A percentile compares a stretch with the other conserved stretches of the same genome.
These are phyloP conservation scores for Volucella zonaria DNA, from an alignment of 2,888 invertebrate species.

Conservation along the genomic window DNA sequence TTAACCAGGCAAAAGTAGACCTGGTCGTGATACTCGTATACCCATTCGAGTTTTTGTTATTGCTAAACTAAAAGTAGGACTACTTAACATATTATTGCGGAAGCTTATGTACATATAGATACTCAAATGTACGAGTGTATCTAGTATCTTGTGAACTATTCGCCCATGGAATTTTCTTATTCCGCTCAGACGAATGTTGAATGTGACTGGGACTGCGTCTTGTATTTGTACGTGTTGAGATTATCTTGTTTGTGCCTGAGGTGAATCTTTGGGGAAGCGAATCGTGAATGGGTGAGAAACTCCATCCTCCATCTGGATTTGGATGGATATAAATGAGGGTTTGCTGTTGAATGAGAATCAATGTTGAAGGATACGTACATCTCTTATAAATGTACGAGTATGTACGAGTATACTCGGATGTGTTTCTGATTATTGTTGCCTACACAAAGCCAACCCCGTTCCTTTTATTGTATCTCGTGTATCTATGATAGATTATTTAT, in stretches of 20 bases:
- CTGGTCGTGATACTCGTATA: too few relatives aligned
- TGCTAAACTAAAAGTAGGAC: constrained; percentile 2
- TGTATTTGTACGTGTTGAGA: constrained; percentile 48
- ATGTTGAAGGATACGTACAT: background rate
- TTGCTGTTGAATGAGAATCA: background rate
- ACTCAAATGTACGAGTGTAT: too few relatives aligned
- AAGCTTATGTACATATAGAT: too few relatives aligned
- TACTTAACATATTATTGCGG: constrained; percentile 29
- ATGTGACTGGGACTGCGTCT: constrained; percentile 48
- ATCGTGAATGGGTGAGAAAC: background rate
- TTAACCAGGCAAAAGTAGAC: too few relatives aligned
- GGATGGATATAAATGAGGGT: constrained; percentile 21
- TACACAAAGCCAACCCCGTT: background rate
- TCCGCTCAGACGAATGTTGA: constrained; percentile 34
- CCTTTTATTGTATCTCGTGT: background rate
- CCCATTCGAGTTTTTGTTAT: background rate
- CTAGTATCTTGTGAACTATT: too few relatives aligned
- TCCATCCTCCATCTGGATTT: too few relatives aligned
- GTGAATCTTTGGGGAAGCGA: background rate
- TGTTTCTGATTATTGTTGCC: background rate
- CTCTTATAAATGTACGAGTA: background rate
- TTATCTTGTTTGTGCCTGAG: constrained; percentile 13
- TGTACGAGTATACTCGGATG: background rate
- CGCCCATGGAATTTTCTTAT: constrained; percentile 21
- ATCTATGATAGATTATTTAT: constrained; percentile 45